These are phyloP conservation scores for Stictonetta naevosa DNA, from an alignment of 2,113 vertebrate genomes.

Conservation along the genomic window DNA sequence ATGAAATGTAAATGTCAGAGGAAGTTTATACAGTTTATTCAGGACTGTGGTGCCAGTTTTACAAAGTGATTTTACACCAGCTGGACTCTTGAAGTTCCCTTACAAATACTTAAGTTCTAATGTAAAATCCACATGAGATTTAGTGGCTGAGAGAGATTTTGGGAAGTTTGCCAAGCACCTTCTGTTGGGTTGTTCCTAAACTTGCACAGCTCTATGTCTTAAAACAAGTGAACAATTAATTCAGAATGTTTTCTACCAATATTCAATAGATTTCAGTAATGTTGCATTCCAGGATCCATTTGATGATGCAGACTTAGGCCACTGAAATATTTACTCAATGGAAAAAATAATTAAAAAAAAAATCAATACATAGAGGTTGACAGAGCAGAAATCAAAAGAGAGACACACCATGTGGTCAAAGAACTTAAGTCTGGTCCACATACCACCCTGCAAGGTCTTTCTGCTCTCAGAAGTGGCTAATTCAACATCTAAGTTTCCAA, in stretches of 20 bases:
- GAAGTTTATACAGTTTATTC: neutral
- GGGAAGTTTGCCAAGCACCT: neutral
- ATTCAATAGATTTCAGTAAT: slow-evolving; percentile 59
- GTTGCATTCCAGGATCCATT: slow-evolving; percentile 33
- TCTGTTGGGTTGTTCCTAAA: neutral
- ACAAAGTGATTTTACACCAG: slow-evolving; percentile 55
- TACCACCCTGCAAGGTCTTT: neutral
- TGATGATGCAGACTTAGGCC: slow-evolving; percentile 19
- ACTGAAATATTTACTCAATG: slow-evolving; percentile 22
- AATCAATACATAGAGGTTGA: neutral
- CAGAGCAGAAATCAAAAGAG: neutral
- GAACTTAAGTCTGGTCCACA: neutral
- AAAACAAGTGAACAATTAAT: neutral
- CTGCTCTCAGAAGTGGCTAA: neutral
- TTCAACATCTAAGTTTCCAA: neutral
- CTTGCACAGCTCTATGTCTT: neutral
- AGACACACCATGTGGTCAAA: neutral
- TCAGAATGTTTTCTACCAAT: slow-evolving; percentile 47
- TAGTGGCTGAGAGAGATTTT: neutral
- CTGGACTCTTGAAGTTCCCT: slow-evolving; percentile 38
- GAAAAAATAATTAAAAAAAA: neutral
- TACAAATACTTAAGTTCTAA: neutral
- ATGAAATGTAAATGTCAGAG: slow-evolving; percentile 52
- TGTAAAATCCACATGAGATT: slow-evolving; percentile 23
- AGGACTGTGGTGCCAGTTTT: slow-evolving; percentile 26